Base-by-base conservation (phyloP, 2,888 invertebrate species). In the Bugulina stolonifera region DNA sequence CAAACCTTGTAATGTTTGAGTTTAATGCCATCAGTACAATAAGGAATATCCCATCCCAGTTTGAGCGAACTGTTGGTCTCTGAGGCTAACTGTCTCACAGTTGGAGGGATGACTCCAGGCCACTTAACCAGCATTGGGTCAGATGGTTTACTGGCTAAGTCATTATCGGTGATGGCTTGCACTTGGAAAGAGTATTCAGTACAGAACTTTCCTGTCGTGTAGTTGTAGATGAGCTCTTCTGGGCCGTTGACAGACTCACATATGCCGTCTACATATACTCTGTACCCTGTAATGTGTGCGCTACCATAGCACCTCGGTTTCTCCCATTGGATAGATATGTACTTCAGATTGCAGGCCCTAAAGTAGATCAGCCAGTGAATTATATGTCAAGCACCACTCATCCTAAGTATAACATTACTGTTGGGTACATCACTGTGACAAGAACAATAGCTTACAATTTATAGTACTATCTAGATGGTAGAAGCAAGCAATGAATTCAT, bases 241-340 rank as follows among this genome's bases (percentile, higher is more conserved):
- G 81, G 77, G 54, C 78, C 80, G 55, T 82, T 76, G 27, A 73
- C 74, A 25, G 81, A 79, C 75, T 83, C 82, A 64, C 83, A 81
- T n/a, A 83, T 81, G 35, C 84, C 84, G 74, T 85, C 83, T 1
- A 84, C 80, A 73, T 79, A 84, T 10, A 85, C 80, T 76, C 83
- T 83, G 77, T 84, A 85, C 1, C 83, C 83, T 22, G 80, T 80
- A 57, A 84, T 78, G 57, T 77, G 72, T 25, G 81, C 81, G 73
- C 81, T 82, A n/a, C 84, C 84, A 73, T 82, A 84, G 0, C 78
- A 79, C 1, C 77, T 78, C 2, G 83, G 83, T 73, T 81, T 81
- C 69, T 82, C 80, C 85, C 85, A 85, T 75, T 85, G 81, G 57
- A 84, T 78, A 57, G 83, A 81, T 35, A 84, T 81, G 77, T 84